Base-by-base conservation (phyloP, 1,140 invertebrate species). In the Drosophila auraria region DNA sequence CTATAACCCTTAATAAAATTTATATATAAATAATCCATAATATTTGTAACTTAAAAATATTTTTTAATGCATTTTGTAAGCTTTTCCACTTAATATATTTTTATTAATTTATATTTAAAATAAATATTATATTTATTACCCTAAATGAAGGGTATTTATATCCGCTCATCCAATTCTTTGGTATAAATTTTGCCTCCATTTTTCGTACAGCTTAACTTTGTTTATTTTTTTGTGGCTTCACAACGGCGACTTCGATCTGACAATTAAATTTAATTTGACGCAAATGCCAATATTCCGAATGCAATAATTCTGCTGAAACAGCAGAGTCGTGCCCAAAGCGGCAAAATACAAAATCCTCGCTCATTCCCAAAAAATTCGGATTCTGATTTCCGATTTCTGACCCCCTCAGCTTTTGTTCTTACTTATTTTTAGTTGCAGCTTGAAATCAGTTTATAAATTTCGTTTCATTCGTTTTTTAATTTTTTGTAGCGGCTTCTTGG, bases 211-310 rank as follows among this genome's bases (percentile, higher is more conserved):
- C 27, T 64, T 59, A 38, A 38, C 25, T 47, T 54, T 62, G 25
- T 14, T 42, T 56, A 44, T 12, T 20, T 20, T 20, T 33, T 14
- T 9, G 12, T 3, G 11, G 20, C 30, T 40, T n/a, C 14, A 15
- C 4, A 47, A 36, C 40, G 7, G 23, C 38, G 23, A 25, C 44
- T 49, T 36, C 9, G 53, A 53, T 62, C 70, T 54, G 69, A 82
- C 87, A 91, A 87, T 91, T 91, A 91, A 87, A 91, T 91, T 84
- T 87, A 80, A 91, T 91, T 87, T 91, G 82, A 90, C 82, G 71
- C 63, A 87, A 91, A 90, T 90, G 82, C 78, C 82, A 81, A 78
- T 77, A 83, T 91, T 86, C 44, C 74, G 80, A 83, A 71, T 91
- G 87, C 76, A 91, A 91, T 87, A 87, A 87, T 87, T 91, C 83